Percentiles rank a stretch among this genome's conserved stretches.
Evolutionary conservation across 2,797 vertebrate species (phyloP).

Genomic region (Fistularia tabacaria): DNA sequence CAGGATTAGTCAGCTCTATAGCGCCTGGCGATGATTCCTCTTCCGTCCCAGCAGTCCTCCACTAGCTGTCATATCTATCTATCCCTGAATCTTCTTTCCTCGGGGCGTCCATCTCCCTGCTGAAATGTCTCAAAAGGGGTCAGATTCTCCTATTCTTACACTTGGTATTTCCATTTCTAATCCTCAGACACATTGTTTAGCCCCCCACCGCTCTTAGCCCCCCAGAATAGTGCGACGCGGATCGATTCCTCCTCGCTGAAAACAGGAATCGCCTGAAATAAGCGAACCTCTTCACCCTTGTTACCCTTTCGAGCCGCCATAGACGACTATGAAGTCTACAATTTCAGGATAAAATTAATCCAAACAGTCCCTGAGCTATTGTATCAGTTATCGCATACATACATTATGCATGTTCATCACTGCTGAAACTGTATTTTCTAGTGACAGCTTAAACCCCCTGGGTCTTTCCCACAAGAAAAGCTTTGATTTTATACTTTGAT

Average conservation of each 20-base stretch:
- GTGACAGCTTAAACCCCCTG: not conserved
- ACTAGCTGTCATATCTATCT: slow-evolving; percentile 13
- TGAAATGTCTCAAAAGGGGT: slow-evolving; percentile 50
- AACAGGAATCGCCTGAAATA: too few species aligned
- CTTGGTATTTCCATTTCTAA: slow-evolving; percentile 58
- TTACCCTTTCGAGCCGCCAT: too few species aligned
- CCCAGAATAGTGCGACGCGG: slow-evolving; percentile 29
- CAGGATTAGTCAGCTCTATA: slow-evolving; percentile 48
- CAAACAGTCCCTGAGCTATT: slow-evolving; percentile 20
- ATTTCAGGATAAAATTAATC: not conserved
- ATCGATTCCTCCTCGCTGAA: not conserved
- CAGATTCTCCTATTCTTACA: slow-evolving; percentile 43
- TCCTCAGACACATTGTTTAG: slow-evolving; percentile 42
- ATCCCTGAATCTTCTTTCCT: slow-evolving; percentile 19
- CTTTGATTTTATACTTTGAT: slow-evolving; percentile 5
- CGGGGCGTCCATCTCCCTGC: slow-evolving; percentile 24
- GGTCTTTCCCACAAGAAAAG: not conserved
- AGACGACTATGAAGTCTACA: too few species aligned
- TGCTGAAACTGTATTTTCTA: not conserved
- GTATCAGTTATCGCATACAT: not conserved
- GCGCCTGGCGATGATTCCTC: slow-evolving; percentile 28
- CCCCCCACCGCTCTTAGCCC: slow-evolving; percentile 41
- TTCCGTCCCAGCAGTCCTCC: slow-evolving; percentile 14
- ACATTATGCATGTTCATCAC: not conserved
- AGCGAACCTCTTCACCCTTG: too few species aligned